Base-by-base conservation (phyloP, 2,113 vertebrate species). In the Stegastes partitus region DNA sequence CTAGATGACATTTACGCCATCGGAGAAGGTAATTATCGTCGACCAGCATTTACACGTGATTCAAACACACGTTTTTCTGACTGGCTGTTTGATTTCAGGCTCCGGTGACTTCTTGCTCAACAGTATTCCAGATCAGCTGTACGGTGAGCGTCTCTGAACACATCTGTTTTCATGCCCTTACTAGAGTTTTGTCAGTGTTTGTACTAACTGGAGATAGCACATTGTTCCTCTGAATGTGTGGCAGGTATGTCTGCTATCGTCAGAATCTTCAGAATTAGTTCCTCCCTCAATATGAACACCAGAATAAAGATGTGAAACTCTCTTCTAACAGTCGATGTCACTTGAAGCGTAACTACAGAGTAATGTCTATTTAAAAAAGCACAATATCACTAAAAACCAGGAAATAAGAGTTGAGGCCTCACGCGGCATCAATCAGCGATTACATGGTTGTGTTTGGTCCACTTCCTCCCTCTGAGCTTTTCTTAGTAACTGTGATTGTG, bases 1-100 rank as follows among this genome's bases (percentile, higher is more conserved):
- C 59, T 80, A 94, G 93, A 95, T 89, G 94, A 95, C 54, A 51
- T 94, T 74, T 88, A 92, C 34, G 85, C 68, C 64, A 74, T 93
- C 4, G 90, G 84, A 70, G 84, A 73, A 53, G 80, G 93, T 94
- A 89, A 90, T 37, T 22, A 3, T 15, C 0, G 5, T 57, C 1
- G n/a, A 28, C 1, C 23, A 53, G 0, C 22, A 12, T 62, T 16
- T 57, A 16, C 8, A 53, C 3, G 28, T n/a, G 19, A n/a, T 58
- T 49, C 0, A 23, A 56, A 62, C 28, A 37, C 21, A 15, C 45
- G 3, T 62, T 61, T 44, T 59, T 11, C 14, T 8, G 8, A 16
- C 49, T 31, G 53, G 0, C 11, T 31, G 0, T 63, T 3, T 81
- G n/a, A 45, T 61, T 83, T 82, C 22, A 93, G 93, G 53, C 45